Evolutionary conservation across 2,888 invertebrate genomes (phyloP).

Genomic region (Kuschelorhynchus macadamiae): DNA sequence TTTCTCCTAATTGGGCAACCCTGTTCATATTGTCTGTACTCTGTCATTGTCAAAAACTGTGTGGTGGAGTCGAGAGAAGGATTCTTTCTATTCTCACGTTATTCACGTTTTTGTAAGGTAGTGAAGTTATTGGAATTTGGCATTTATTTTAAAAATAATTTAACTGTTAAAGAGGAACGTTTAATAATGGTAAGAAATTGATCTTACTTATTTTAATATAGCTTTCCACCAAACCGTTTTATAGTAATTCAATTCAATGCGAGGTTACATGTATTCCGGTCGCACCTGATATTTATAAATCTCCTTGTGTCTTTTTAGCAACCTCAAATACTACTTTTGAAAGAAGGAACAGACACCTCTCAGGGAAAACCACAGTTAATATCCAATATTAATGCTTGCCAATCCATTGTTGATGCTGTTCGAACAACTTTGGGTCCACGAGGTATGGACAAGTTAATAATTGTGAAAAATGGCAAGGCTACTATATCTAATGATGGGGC

Average conservation of each 20-base stretch:
- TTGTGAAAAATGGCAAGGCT: slow-evolving; percentile 89
- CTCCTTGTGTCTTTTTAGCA: slow-evolving; percentile 72
- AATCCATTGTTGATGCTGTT: slow-evolving; percentile 94
- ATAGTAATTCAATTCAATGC: slow-evolving; percentile 70
- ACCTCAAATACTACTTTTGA: slow-evolving; percentile 96
- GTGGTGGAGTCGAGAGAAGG: no score
- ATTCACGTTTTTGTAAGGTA: no score
- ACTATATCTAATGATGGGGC: slow-evolving; percentile 99
- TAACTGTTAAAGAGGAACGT: no score
- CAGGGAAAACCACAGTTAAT: slow-evolving; percentile 97
- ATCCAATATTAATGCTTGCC: slow-evolving; percentile 98
- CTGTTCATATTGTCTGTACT: no score
- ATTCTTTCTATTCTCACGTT: no score
- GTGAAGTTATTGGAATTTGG: no score
- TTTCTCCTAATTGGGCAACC: no score
- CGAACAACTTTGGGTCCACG: slow-evolving; percentile 98
- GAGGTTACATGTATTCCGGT: neutral
- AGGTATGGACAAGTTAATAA: slow-evolving; percentile 99
- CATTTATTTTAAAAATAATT: no score
- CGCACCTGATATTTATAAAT: slow-evolving; percentile 23
- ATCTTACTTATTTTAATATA: no score
- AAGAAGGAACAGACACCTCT: slow-evolving; percentile 96
- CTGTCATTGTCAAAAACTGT: no score
- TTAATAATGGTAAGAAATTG: no score
- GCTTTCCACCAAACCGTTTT: no score